Base-by-base conservation (phyloP, 1,140 invertebrate species). In the Diachasma alloeum region DNA sequence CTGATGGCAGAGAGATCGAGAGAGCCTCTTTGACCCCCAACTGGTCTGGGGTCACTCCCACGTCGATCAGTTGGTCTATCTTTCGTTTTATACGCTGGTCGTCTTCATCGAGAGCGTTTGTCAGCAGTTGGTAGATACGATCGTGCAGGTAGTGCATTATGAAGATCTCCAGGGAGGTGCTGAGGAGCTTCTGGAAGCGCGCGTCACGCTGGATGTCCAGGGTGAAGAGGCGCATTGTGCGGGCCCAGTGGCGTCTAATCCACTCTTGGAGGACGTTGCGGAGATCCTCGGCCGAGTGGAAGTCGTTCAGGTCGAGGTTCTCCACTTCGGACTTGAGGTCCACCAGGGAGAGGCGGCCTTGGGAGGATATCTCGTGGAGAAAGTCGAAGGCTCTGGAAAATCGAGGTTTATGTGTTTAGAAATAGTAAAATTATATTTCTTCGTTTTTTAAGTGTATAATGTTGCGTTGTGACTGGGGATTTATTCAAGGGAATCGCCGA, bases 201-300 rank as follows among this genome's bases (percentile, higher is more conserved):
- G 81, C 82, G 76, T 87, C 85, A 4, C 84, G 78, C 67, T 87
- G 86, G 8, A 83, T 36, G 24, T 85, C 81, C 42, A 85, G 56
- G 19, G 68, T 75, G 10, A 83, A 83, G 4, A 72, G 81, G 9
- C 82, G 76, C 80, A 87, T 85, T 15, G 76, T 80, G 17, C 19
- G 76, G 2, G 82, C 82, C 85, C 85, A 87, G 48, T 85, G 80
- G 15, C 70, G 70, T 31, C 82, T 75, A n/a, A 80, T 79, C 67
- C 84, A 75, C 26, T 84, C 82, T 78, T 85, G 83, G 11, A 85
- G 26, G n/a, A 71, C 79, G 53, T 80, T 46, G 15, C 81, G 78
- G 11, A 85, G 70, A 44, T 84, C 74, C n/a, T 83, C 76, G 0
- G 81, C 67, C 2, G 79, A 80, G 19, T 72, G 68, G 24, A 72